Conservation (phyloP, 2,113 vertebrate genomes). For the Cyphomyrus discorhynchus region DNA sequence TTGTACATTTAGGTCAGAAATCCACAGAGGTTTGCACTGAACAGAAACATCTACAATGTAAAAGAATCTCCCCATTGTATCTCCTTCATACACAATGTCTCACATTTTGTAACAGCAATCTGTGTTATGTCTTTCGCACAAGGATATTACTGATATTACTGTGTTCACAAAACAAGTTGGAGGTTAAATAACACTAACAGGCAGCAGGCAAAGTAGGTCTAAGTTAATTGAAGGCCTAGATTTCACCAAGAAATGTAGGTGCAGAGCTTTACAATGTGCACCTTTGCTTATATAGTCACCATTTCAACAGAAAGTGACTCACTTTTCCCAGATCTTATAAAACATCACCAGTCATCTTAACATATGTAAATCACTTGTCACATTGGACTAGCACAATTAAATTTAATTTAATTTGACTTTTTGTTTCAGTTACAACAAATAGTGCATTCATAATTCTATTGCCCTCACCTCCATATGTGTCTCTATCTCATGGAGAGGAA, state of each 20-base stretch:
- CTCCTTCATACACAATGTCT: background rate
- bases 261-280: background rate
- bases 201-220: background rate
- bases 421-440: background rate
- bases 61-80: background rate
- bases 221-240: background rate
- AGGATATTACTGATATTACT: background rate
- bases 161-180: background rate
- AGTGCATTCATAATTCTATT: background rate
- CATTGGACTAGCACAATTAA: background rate
- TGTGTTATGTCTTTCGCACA: constrained; percentile 1
- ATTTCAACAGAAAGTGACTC: background rate
- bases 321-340: background rate
- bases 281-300: background rate
- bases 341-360: background rate
- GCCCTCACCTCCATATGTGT: background rate
- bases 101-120: background rate
- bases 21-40: background rate
- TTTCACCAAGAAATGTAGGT: background rate
- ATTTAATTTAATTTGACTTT: background rate
- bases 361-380: background rate
- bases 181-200: background rate
- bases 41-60: background rate
- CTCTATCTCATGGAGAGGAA: background rate
- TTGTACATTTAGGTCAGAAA: background rate